These are phyloP conservation scores for Gnatocerus cornutus DNA, from an alignment of 2,888 invertebrate genomes.

Conservation along the genomic window DNA sequence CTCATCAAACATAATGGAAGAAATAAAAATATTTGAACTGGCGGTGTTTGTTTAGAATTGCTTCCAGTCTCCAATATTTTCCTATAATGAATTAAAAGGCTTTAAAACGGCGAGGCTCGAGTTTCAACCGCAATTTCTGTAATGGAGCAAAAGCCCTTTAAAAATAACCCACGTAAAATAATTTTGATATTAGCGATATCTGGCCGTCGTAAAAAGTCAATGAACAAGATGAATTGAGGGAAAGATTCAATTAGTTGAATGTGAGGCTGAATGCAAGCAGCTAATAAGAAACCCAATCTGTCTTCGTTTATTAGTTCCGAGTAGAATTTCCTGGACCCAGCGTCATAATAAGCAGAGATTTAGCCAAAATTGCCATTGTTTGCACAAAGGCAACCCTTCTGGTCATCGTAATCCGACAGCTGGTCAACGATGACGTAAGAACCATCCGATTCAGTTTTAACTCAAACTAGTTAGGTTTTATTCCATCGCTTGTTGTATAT, in stretches of 20 bases:
- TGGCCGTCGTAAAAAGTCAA: slow-evolving; percentile 50
- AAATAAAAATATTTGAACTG: slow-evolving; percentile 38
- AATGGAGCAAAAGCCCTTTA: slow-evolving; percentile 49
- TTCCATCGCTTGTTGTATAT: slow-evolving; percentile 48
- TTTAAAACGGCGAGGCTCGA: slow-evolving; percentile 58
- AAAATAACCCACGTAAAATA: slow-evolving; percentile 8
- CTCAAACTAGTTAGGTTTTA: slow-evolving; percentile 5
- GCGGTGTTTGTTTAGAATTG: slow-evolving; percentile 40
- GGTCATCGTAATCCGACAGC: slow-evolving; percentile 54
- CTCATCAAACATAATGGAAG: slow-evolving; percentile 18
- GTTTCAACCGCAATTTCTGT: slow-evolving; percentile 61
- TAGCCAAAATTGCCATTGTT: slow-evolving; percentile 30
- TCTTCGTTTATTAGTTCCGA: slow-evolving; percentile 67
- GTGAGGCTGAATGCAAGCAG: slow-evolving; percentile 64
- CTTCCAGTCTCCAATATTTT: slow-evolving; percentile 35
- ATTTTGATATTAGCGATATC: slow-evolving; percentile 29
- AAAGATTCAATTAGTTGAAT: slow-evolving; percentile 58
- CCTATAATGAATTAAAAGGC: slow-evolving; percentile 57
- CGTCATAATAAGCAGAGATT: slow-evolving; percentile 8
- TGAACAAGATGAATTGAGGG: slow-evolving; percentile 63
- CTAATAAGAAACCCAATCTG: slow-evolving; percentile 67
- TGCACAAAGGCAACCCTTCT: slow-evolving; percentile 44
- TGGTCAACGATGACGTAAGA: slow-evolving; percentile 55
- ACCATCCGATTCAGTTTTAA: slow-evolving; percentile 2
- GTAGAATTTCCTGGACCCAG: slow-evolving; percentile 38